A percentile compares a stretch with the other conserved stretches of the same genome.
phyloP scores from a whole-genome alignment of 2,888 invertebrate genomes.

The Calameuta pallipes region DNA sequence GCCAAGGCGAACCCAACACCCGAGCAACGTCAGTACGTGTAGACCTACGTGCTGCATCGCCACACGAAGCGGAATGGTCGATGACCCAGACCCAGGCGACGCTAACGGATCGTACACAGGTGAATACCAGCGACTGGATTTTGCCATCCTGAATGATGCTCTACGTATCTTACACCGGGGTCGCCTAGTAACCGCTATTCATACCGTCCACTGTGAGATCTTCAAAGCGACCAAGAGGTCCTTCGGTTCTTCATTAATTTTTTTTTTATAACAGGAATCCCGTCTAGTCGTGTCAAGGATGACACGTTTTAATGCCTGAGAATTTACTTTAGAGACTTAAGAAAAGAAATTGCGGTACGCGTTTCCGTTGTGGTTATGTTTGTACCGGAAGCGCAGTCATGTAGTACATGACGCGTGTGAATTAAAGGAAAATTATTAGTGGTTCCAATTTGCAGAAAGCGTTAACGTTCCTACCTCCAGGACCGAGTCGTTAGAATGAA shows the following conservation, averaged over 20 bases:
- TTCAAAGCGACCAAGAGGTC: neutral
- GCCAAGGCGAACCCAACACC: neutral
- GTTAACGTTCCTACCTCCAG: neutral
- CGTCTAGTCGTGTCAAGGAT: neutral
- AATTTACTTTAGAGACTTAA: neutral
- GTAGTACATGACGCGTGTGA: neutral
- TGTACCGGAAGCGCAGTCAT: neutral
- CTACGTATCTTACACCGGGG: neutral
- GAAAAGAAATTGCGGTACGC: neutral
- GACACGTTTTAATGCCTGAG: neutral
- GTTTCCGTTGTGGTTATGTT: neutral
- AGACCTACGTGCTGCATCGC: neutral
- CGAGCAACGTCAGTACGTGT: neutral
- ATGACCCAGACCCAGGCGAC: constrained; percentile 44
- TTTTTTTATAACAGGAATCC: neutral
- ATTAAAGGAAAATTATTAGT: neutral
- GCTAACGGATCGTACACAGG: constrained; percentile 41
- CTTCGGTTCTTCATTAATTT: neutral
- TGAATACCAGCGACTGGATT: constrained; percentile 10
- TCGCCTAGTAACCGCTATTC: neutral
- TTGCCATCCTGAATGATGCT: constrained; percentile 15
- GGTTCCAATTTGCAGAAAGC: neutral
- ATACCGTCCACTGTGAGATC: neutral
- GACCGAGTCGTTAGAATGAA: neutral
- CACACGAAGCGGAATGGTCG: constrained; percentile 33